These are phyloP conservation scores for Prionailurus viverrinus DNA, from an alignment of 2,113 vertebrate species.

Conservation along the genomic window DNA sequence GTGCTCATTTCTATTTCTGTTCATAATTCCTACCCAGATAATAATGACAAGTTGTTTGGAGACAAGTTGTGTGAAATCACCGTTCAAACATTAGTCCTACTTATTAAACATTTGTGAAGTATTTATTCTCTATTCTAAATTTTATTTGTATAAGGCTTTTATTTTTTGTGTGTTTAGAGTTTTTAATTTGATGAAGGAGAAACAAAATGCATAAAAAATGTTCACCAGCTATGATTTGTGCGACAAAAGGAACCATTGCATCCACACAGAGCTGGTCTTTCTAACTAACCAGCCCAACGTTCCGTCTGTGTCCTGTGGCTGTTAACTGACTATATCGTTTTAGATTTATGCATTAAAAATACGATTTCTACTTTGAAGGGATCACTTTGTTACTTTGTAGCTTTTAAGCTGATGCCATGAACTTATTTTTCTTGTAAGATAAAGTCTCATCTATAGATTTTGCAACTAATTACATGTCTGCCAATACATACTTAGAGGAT, in stretches of 20 bases:
- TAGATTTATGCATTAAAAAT: constrained; percentile 79
- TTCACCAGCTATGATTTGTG: background rate
- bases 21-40: constrained; percentile 2
- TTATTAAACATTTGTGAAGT: background rate
- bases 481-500: constrained; percentile 83
- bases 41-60: background rate
- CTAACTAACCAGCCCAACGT: constrained; percentile 62
- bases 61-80: background rate
- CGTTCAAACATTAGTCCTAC: background rate
- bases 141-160: background rate
- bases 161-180: background rate
- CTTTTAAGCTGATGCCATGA: constrained; percentile 78
- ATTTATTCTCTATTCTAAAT: background rate
- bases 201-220: background rate
- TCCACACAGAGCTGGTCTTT: background rate
- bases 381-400: constrained; percentile 78
- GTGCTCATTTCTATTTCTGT: background rate
- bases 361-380: constrained; percentile 68
- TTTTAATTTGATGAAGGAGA: background rate
- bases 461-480: constrained; percentile 80
- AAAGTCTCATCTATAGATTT: constrained; percentile 84
- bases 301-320: constrained; percentile 31
- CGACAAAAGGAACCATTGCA: background rate
- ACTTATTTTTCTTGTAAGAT: constrained; percentile 81
- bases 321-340: constrained; percentile 76